Percentiles rank a stretch among this genome's conserved stretches.
phyloP scores from a whole-genome alignment of 2,888 invertebrate genomes.

The Neria commutata region DNA sequence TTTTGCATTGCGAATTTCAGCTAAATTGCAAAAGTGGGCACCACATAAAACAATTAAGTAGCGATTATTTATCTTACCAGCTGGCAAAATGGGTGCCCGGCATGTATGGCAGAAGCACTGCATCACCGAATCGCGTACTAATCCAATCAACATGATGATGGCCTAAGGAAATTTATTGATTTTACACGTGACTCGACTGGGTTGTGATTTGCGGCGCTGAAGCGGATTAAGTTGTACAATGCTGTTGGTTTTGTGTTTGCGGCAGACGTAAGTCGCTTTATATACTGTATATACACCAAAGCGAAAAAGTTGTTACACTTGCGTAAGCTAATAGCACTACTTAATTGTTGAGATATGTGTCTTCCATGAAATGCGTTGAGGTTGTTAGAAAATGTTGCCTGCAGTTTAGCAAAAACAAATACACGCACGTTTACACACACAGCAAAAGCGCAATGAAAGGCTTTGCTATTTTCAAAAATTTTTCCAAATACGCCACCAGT shows the following conservation, averaged over 20 bases:
- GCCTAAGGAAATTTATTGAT: slow-evolving; percentile 35
- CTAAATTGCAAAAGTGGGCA: neutral
- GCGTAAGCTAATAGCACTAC: no score
- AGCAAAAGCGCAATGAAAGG: neutral
- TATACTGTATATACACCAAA: neutral
- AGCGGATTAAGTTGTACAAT: neutral
- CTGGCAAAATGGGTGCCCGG: slow-evolving; percentile 79
- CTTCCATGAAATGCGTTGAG: no score
- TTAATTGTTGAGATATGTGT: no score
- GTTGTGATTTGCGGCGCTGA: neutral
- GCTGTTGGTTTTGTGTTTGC: no score
- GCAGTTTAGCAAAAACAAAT: no score
- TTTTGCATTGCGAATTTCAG: slow-evolving; percentile 1
- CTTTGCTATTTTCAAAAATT: neutral
- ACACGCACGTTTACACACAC: neutral
- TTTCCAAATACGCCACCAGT: no score
- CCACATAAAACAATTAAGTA: neutral
- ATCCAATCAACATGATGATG: slow-evolving; percentile 79
- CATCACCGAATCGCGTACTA: slow-evolving; percentile 89
- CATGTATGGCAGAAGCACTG: slow-evolving; percentile 94
- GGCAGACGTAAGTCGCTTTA: neutral
- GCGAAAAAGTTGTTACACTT: no score
- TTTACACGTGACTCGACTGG: slow-evolving; percentile 27
- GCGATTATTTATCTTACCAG: slow-evolving; percentile 67
- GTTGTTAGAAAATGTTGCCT: no score